Evolutionary conservation across 2,113 vertebrate genomes (phyloP).

Genomic region (Columba livia): DNA sequence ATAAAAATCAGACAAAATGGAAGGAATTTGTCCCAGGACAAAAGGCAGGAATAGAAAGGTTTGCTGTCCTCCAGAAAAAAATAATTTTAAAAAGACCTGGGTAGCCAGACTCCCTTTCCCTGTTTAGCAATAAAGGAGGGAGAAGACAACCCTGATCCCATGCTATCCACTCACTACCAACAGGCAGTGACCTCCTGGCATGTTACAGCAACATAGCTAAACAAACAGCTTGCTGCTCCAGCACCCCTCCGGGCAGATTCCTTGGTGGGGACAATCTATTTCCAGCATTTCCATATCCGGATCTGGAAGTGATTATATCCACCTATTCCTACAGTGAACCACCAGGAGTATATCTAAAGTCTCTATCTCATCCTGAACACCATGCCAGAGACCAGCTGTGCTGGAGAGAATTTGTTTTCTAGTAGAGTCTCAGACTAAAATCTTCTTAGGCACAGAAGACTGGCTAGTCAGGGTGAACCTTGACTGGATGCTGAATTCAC

Average conservation of each 20-base stretch:
- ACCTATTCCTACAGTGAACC: constrained; percentile 34
- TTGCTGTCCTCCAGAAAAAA: background rate
- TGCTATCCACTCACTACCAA: background rate
- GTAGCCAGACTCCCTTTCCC: background rate
- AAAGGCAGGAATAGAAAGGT: background rate
- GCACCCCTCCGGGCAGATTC: constrained; percentile 14
- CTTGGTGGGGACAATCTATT: constrained; percentile 38
- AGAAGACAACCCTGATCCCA: background rate
- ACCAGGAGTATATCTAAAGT: constrained; percentile 28
- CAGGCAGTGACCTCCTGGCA: constrained; percentile 7
- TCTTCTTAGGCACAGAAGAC: background rate
- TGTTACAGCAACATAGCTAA: constrained; percentile 19
- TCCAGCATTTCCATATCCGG: constrained; percentile 38
- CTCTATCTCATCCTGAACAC: constrained; percentile 30
- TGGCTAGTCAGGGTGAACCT: background rate
- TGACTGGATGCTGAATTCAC: background rate
- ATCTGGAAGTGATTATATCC: constrained; percentile 51
- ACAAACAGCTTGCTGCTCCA: constrained; percentile 20
- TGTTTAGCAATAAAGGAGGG: background rate
- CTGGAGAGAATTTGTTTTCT: background rate
- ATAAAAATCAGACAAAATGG: background rate
- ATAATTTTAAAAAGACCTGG: background rate
- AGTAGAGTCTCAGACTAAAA: background rate
- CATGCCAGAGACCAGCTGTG: constrained; percentile 8
- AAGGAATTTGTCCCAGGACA: background rate